Evolutionary conservation across 2,797 vertebrate genomes (phyloP).

Genomic region (Bradypodion pumilum): DNA sequence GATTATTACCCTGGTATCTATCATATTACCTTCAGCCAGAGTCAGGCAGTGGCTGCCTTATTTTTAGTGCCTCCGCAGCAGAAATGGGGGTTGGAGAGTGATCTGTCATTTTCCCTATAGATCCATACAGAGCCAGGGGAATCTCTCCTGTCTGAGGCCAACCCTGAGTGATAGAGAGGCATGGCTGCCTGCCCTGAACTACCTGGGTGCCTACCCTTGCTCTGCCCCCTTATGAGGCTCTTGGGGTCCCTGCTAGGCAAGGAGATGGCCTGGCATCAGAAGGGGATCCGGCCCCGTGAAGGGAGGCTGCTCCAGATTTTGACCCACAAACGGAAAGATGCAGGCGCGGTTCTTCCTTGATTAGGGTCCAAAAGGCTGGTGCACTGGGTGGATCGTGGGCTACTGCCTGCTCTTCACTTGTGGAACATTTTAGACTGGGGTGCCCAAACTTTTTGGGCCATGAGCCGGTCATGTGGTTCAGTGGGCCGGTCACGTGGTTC

Average conservation of each 20-base stretch:
- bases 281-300: conserved; percentile 13
- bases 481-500: too few species aligned
- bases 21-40: conserved; percentile 80
- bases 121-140: conserved; percentile 65
- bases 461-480: too few species aligned
- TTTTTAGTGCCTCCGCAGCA: conserved; percentile 67
- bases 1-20: conserved; percentile 90
- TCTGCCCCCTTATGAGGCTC: background rate
- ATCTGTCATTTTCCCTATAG: conserved; percentile 74
- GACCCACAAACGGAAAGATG: too few species aligned
- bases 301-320: background rate
- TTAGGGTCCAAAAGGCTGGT: too few species aligned
- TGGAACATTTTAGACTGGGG: too few species aligned
- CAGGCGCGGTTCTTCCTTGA: too few species aligned
- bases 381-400: too few species aligned
- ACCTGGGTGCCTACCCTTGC: background rate
- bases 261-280: conserved; percentile 6
- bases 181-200: conserved; percentile 27
- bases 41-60: conserved; percentile 58
- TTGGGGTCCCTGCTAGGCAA: background rate
- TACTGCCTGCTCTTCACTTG: too few species aligned
- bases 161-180: conserved; percentile 59
- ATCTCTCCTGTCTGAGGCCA: conserved; percentile 53
- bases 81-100: conserved; percentile 48
- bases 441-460: too few species aligned